These are phyloP conservation scores for Halichoeres trimaculatus DNA, from an alignment of 2,113 vertebrate genomes.

Conservation along the genomic window DNA sequence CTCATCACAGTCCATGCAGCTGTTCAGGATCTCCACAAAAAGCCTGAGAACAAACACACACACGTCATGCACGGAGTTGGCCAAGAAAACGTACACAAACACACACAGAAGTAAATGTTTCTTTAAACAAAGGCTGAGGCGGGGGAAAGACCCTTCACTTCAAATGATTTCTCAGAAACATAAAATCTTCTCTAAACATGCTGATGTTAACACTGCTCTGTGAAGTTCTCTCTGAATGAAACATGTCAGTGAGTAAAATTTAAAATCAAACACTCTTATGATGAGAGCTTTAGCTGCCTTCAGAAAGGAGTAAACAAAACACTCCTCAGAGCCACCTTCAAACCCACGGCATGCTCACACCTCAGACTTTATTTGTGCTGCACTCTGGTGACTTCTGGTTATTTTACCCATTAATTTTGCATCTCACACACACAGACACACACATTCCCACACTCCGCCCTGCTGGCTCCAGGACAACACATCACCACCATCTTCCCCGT, in stretches of 20 bases:
- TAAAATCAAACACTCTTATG: too few relatives aligned
- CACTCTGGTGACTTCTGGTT: not conserved
- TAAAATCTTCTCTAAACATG: not conserved
- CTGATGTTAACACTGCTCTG: not conserved
- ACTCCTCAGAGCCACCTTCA: not conserved
- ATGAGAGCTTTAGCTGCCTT: too few relatives aligned
- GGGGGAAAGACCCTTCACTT: constrained; percentile 7
- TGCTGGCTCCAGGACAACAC: too few relatives aligned
- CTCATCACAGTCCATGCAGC: constrained; percentile 96
- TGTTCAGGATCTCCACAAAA: constrained; percentile 99
- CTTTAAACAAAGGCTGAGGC: not conserved
- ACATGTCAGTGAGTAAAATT: not conserved
- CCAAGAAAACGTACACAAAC: not conserved
- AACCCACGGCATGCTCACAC: not conserved
- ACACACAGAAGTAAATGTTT: not conserved
- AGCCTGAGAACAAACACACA: constrained; percentile 82
- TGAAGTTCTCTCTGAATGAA: not conserved
- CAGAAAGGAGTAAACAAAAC: not conserved
- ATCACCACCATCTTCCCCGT: too few relatives aligned
- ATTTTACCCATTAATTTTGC: too few relatives aligned
- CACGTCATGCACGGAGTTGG: constrained; percentile 7
- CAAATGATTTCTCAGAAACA: not conserved
- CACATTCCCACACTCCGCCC: too few relatives aligned
- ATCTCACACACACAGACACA: too few relatives aligned
- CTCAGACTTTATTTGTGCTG: not conserved